Percentiles rank a stretch among this genome's conserved stretches.
Conservation (phyloP, 2,797 vertebrate genomes). For the Natrix natrix region DNA sequence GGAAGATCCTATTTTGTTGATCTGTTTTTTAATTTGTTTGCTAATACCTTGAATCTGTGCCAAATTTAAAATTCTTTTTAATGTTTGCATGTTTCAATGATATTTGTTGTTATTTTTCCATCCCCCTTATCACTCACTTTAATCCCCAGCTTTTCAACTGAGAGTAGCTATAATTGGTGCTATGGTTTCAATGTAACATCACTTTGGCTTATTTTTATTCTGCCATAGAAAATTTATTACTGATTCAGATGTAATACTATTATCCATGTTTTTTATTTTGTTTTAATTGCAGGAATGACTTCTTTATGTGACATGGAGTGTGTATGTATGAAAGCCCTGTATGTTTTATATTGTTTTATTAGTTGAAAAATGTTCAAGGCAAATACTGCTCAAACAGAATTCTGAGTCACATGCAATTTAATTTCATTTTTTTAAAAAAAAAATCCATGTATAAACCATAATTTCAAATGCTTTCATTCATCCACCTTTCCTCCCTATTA, state of each 20-base stretch:
- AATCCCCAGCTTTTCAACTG: not conserved
- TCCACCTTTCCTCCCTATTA: not conserved
- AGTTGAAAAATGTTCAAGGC: not conserved
- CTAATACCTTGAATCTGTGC: not conserved
- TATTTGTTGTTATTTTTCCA: not conserved
- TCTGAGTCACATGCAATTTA: not conserved
- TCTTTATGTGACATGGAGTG: not conserved
- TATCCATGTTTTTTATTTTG: not conserved
- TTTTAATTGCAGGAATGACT: not conserved
- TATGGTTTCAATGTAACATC: not conserved
- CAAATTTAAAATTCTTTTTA: not conserved
- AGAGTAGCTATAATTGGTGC: slow-evolving; percentile 1
- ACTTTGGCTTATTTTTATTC: not conserved
- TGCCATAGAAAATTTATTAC: not conserved
- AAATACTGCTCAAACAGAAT: not conserved
- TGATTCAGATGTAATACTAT: not conserved
- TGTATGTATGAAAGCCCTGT: not conserved
- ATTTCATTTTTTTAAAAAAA: not conserved
- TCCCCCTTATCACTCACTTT: not conserved
- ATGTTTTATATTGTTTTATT: not conserved
- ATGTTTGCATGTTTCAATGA: not conserved
- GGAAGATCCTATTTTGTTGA: not conserved
- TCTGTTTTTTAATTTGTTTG: not conserved
- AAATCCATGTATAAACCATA: not conserved
- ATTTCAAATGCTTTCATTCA: not conserved